These are phyloP conservation scores for Oryzias celebensis DNA, from an alignment of 2,113 vertebrate genomes.

Conservation along the genomic window DNA sequence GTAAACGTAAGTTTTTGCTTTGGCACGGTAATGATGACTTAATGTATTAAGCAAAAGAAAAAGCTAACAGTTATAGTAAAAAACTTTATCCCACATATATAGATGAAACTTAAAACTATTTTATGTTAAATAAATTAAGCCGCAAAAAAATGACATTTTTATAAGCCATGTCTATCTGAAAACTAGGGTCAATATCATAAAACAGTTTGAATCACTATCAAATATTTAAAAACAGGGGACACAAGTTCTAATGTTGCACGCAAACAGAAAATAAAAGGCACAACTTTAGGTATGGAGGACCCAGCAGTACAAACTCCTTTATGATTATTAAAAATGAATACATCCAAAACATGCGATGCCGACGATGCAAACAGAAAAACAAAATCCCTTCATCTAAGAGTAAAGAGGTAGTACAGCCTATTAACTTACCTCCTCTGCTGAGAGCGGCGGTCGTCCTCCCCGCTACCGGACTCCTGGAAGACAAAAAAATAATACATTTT, in stretches of 20 bases:
- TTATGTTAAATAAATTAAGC: too few species aligned
- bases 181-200: background rate
- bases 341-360: background rate
- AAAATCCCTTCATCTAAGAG: background rate
- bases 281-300: too few species aligned
- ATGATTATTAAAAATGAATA: background rate
- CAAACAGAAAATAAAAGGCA: background rate
- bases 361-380: background rate
- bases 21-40: too few species aligned
- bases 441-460: slow-evolving; percentile 93
- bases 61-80: too few species aligned
- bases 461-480: slow-evolving; percentile 92
- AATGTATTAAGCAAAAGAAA: too few species aligned
- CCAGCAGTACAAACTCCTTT: background rate
- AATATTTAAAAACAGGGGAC: background rate
- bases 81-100: too few species aligned
- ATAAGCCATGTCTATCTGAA: too few species aligned
- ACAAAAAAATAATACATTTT: slow-evolving; percentile 5
- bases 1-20: too few species aligned
- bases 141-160: too few species aligned
- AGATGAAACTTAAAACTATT: too few species aligned
- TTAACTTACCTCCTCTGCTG: slow-evolving; percentile 89
- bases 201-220: background rate
- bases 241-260: background rate
- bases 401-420: background rate